Evolutionary conservation across 2,888 invertebrate species (phyloP).

Genomic region (Phaonia tiefii): DNA sequence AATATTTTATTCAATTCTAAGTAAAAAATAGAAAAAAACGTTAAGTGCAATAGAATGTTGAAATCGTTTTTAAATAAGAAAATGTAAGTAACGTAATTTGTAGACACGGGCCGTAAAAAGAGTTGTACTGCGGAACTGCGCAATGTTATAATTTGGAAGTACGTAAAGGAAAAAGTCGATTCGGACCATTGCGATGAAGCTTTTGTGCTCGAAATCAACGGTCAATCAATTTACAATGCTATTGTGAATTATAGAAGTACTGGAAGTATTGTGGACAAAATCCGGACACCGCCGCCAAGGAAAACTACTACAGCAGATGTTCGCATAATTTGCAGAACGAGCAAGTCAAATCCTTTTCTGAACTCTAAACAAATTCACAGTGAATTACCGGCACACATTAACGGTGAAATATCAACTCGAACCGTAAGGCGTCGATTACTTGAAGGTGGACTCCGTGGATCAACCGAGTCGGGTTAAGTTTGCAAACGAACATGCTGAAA

Average conservation of each 20-base stretch:
- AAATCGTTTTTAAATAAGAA: too few species aligned
- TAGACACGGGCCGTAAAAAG: slow-evolving; percentile 1
- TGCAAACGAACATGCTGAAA: not conserved
- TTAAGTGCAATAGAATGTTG: not conserved
- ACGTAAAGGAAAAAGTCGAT: slow-evolving; percentile 14
- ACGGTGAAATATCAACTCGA: not conserved
- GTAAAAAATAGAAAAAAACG: not conserved
- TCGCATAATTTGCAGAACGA: not conserved
- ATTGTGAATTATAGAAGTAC: not conserved
- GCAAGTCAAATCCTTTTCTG: not conserved
- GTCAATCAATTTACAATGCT: not conserved
- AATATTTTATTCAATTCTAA: not conserved
- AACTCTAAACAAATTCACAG: slow-evolving; percentile 5
- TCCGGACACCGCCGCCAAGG: not conserved
- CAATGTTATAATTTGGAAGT: not conserved
- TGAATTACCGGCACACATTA: not conserved
- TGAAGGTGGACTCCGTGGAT: not conserved
- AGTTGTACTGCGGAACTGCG: slow-evolving; percentile 14
- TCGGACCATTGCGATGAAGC: not conserved
- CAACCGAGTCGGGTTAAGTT: not conserved
- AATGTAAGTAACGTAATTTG: not conserved
- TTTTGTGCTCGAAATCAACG: slow-evolving; percentile 8
- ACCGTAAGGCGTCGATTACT: not conserved
- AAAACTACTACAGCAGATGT: not conserved
- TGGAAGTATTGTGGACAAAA: not conserved